Percentiles rank a stretch among this genome's conserved stretches.
Conservation (phyloP, 2,888 invertebrate species). For the Arctia plantaginis region DNA sequence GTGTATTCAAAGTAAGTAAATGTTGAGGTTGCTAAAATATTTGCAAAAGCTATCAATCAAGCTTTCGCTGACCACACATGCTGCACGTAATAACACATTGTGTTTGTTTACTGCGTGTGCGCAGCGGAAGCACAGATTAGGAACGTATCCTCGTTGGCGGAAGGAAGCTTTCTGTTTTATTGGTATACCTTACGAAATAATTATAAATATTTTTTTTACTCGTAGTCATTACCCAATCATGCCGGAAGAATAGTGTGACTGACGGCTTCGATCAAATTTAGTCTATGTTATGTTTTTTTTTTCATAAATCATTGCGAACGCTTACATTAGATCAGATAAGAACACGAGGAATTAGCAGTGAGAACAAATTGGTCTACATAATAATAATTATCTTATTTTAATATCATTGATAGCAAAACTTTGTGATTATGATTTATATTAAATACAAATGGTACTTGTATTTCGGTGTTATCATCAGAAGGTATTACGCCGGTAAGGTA, state of each 20-base stretch:
- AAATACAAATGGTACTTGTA: not conserved
- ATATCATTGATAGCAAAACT: not conserved
- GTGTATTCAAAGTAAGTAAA: not conserved
- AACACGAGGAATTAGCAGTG: constrained; percentile 10
- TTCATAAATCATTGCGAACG: constrained; percentile 18
- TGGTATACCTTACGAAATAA: constrained; percentile 27
- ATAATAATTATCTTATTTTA: constrained; percentile 16
- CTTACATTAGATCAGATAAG: constrained; percentile 23
- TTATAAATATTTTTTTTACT: constrained; percentile 15
- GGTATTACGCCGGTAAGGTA: not conserved
- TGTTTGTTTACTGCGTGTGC: constrained; percentile 20
- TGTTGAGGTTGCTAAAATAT: constrained; percentile 16
- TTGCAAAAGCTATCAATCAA: constrained; percentile 17
- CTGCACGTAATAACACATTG: constrained; percentile 22
- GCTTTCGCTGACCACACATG: constrained; percentile 13
- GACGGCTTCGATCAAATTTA: constrained; percentile 19
- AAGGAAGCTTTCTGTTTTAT: constrained; percentile 44
- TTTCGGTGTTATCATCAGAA: not conserved
- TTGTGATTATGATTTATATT: not conserved
- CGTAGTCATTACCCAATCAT: constrained; percentile 31
- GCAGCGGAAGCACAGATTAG: constrained; percentile 16
- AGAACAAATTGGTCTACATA: constrained; percentile 26
- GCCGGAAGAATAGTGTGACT: constrained; percentile 33
- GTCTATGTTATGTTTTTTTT: constrained; percentile 16
- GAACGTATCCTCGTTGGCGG: constrained; percentile 5